phyloP scores from a whole-genome alignment of 2,797 vertebrate genomes.

The Echiichthys vipera region DNA sequence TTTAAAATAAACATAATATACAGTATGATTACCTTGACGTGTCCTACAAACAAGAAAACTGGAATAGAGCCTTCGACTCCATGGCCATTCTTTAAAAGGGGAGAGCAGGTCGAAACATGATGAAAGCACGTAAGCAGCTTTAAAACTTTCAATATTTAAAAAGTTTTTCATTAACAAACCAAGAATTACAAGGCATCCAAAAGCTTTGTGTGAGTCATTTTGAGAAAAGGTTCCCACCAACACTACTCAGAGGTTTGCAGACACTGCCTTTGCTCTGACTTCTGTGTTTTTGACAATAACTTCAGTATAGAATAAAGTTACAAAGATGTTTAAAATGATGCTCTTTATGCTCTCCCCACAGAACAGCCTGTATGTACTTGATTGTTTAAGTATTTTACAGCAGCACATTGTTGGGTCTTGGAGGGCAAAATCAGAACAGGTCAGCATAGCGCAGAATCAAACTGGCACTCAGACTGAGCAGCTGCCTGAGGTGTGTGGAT shows the following conservation, averaged over 20 bases:
- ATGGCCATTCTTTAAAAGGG: not conserved
- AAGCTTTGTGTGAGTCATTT: constrained; percentile 6
- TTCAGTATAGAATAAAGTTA: constrained; percentile 1
- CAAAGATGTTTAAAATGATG: constrained; percentile 8
- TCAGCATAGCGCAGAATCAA: constrained; percentile 47
- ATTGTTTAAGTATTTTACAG: constrained; percentile 44
- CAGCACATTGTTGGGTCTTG: constrained; percentile 41
- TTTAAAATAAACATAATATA: not conserved
- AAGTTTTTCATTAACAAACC: not conserved
- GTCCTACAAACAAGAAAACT: not conserved
- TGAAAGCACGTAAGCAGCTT: not conserved
- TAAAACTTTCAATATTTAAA: not conserved
- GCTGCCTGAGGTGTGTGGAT: constrained; percentile 41
- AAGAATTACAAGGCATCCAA: not conserved
- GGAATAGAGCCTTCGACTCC: not conserved
- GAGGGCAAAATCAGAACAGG: constrained; percentile 37
- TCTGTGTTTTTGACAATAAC: constrained; percentile 3
- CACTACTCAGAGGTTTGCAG: not conserved
- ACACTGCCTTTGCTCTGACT: constrained; percentile 2
- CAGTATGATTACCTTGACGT: not conserved
- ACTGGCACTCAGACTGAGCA: constrained; percentile 26
- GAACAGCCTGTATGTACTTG: not conserved
- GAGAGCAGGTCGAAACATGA: not conserved
- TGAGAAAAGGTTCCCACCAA: not conserved
- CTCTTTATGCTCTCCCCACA: not conserved